phyloP scores from a whole-genome alignment of 1,140 invertebrate species.

The Euwallacea similis region DNA sequence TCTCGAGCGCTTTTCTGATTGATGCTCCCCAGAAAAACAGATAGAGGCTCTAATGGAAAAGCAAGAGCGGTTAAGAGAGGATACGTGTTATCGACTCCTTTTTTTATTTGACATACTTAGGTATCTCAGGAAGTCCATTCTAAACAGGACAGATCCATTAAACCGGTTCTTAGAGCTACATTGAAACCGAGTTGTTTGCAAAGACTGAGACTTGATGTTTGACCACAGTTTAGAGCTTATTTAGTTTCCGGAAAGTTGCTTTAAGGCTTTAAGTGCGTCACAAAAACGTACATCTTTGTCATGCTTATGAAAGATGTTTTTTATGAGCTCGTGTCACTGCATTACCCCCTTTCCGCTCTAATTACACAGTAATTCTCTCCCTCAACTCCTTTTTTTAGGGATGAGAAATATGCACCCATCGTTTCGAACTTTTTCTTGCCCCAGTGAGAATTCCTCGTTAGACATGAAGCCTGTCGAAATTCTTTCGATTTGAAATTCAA shows the following conservation, averaged over 20 bases:
- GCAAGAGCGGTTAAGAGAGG: slow-evolving; percentile 6
- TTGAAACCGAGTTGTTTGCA: neutral
- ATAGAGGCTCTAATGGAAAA: slow-evolving; percentile 12
- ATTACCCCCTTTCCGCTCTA: no score
- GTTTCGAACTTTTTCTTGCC: no score
- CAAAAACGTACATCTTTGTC: no score
- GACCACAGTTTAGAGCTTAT: neutral
- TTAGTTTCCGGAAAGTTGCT: neutral
- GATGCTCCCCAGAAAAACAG: slow-evolving; percentile 12
- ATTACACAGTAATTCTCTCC: no score
- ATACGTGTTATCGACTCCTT: slow-evolving; percentile 11
- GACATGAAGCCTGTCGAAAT: no score
- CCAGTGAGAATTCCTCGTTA: no score
- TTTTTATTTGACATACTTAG: slow-evolving; percentile 11
- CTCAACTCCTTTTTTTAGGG: no score
- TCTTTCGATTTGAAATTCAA: no score
- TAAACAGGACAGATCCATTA: slow-evolving; percentile 20
- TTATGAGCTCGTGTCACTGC: no score
- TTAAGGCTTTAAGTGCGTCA: no score
- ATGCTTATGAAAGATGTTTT: no score
- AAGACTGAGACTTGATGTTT: neutral
- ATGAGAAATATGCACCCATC: no score
- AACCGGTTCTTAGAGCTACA: slow-evolving; percentile 3
- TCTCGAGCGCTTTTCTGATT: neutral
- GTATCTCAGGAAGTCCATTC: slow-evolving; percentile 9